A percentile compares a stretch with the other conserved stretches of the same genome.
These are phyloP conservation scores for Nanorana parkeri DNA, from an alignment of 2,113 vertebrate species.

Conservation along the genomic window DNA sequence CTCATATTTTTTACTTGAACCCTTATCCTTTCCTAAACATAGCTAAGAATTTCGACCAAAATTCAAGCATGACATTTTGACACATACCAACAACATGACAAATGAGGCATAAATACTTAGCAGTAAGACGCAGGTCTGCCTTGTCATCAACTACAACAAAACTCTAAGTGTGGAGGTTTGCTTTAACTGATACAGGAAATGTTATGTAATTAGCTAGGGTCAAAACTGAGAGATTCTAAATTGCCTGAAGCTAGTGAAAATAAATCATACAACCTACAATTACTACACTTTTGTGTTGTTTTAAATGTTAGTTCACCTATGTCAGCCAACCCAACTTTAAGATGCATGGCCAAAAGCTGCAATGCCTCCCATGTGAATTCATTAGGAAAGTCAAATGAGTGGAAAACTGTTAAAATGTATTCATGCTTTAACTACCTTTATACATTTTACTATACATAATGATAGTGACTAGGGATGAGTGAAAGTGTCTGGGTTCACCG, in stretches of 20 bases:
- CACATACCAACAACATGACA: constrained; percentile 55
- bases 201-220: constrained; percentile 64
- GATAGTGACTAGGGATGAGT: no score
- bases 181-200: constrained; percentile 62
- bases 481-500: no score
- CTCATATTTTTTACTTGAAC: not conserved
- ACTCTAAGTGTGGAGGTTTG: constrained; percentile 59
- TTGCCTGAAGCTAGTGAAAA: constrained; percentile 62
- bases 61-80: constrained; percentile 28
- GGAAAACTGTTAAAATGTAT: not conserved
- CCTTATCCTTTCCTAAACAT: not conserved
- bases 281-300: constrained; percentile 46
- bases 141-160: constrained; percentile 59
- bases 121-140: constrained; percentile 46
- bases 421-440: not conserved
- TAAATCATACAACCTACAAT: constrained; percentile 52
- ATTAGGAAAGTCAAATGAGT: not conserved
- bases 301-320: constrained; percentile 56
- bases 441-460: no score
- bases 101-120: constrained; percentile 47
- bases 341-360: constrained; percentile 53
- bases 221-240: constrained; percentile 61
- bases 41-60: not conserved
- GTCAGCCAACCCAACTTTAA: constrained; percentile 63
- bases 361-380: constrained; percentile 7